Percentiles rank a stretch among this genome's conserved stretches.
These are phyloP conservation scores for Oscheius sp. DNA, from an alignment of 1,140 invertebrate species.

Conservation along the genomic window DNA sequence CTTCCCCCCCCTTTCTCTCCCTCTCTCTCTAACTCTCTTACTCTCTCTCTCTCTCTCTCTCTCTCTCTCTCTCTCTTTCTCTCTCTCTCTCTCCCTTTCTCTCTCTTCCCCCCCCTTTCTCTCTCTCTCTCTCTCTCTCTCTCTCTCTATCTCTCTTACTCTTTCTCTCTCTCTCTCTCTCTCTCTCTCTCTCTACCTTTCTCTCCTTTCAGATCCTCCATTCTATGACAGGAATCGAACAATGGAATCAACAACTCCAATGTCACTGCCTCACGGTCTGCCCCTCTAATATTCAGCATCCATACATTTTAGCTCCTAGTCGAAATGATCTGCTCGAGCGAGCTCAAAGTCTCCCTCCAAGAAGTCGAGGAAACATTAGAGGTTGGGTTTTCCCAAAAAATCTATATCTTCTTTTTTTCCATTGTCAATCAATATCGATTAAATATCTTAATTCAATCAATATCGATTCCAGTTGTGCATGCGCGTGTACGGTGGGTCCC, in stretches of 20 bases:
- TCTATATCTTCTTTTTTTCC: background rate
- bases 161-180: too few species aligned
- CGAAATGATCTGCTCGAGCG: conserved; percentile 31
- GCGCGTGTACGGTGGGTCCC: conserved; percentile 10
- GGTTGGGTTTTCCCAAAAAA: background rate
- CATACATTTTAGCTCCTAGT: conserved; percentile 26
- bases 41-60: too few species aligned
- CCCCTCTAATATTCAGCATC: background rate
- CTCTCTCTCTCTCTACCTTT: background rate
- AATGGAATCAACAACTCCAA: conserved; percentile 35
- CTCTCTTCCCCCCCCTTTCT: too few species aligned
- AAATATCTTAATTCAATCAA: background rate
- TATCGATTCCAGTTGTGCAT: conserved; percentile 22
- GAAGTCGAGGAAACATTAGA: conserved; percentile 28
- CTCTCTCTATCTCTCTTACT: too few species aligned
- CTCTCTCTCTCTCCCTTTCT: too few species aligned
- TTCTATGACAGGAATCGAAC: conserved; percentile 31
- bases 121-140: too few species aligned
- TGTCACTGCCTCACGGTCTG: conserved; percentile 28
- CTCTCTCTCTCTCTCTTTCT: too few species aligned
- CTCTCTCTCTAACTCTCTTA: too few species aligned
- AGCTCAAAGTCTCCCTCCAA: conserved; percentile 22
- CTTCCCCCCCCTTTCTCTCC: too few species aligned
- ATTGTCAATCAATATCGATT: too few species aligned
- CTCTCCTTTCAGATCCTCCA: conserved; percentile 7